Evolutionary conservation across 2,113 vertebrate genomes (phyloP).

Genomic region (Pagrus major): DNA sequence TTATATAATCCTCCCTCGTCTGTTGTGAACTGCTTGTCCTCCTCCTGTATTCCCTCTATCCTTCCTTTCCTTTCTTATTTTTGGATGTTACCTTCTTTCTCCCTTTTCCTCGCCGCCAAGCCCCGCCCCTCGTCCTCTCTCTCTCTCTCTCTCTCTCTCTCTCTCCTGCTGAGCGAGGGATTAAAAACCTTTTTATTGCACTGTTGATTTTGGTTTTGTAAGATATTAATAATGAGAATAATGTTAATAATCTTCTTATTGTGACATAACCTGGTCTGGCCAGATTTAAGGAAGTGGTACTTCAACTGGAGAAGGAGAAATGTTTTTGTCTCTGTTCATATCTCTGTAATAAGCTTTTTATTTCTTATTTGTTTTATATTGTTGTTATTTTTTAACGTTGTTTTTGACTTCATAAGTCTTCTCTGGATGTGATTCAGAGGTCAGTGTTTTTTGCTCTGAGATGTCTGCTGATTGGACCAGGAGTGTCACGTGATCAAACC

Average conservation of each 20-base stretch:
- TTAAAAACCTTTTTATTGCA: constrained; percentile 81
- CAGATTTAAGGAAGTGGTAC: constrained; percentile 68
- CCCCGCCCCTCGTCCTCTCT: constrained; percentile 22
- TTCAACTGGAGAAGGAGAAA: constrained; percentile 47
- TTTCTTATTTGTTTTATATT: constrained; percentile 63
- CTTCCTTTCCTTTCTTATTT: constrained; percentile 34
- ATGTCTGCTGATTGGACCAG: constrained; percentile 68
- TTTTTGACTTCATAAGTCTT: constrained; percentile 33
- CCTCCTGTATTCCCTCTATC: constrained; percentile 21
- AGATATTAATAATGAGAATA: constrained; percentile 79
- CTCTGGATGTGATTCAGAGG: constrained; percentile 38
- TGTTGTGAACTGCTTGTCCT: constrained; percentile 43
- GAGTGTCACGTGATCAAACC: constrained; percentile 57
- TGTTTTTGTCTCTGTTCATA: constrained; percentile 63
- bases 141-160: constrained; percentile 39
- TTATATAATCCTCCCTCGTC: constrained; percentile 31
- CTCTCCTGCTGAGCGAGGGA: constrained; percentile 57
- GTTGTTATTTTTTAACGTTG: constrained; percentile 33
- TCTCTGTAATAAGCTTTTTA: constrained; percentile 75
- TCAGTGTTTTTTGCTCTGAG: constrained; percentile 54
- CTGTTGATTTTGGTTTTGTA: constrained; percentile 83
- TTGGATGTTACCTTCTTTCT: constrained; percentile 42
- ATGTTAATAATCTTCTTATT: constrained; percentile 77
- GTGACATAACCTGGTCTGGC: constrained; percentile 68
- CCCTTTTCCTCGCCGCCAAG: constrained; percentile 4